Evolutionary conservation across 1,140 invertebrate species (phyloP).

Genomic region (Orussus abietinus): DNA sequence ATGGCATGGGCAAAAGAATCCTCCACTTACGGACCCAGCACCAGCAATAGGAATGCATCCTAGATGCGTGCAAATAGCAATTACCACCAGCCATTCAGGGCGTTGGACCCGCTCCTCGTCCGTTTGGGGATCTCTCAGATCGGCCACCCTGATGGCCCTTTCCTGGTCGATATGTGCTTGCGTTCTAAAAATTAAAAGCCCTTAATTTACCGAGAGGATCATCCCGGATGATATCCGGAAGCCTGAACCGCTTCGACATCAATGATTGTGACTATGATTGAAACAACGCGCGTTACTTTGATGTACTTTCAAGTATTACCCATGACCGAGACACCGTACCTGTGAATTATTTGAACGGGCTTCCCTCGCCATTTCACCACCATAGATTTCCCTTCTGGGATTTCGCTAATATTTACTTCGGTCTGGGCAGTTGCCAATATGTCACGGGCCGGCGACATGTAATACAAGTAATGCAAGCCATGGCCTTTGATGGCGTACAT

Average conservation of each 20-base stretch:
- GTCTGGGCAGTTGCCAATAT: constrained; percentile 29
- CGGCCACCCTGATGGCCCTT: constrained; percentile 57
- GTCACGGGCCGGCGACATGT: constrained; percentile 27
- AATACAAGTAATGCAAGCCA: constrained; percentile 26
- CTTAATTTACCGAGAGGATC: too few species aligned
- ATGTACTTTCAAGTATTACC: background rate
- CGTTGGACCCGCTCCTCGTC: constrained; percentile 57
- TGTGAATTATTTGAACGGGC: constrained; percentile 37
- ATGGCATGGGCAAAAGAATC: constrained; percentile 85
- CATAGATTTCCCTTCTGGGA: constrained; percentile 28
- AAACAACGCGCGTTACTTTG: background rate
- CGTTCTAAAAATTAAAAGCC: constrained; percentile 21
- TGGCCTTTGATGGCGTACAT: constrained; percentile 30
- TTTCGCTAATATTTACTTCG: constrained; percentile 28
- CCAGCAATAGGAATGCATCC: constrained; percentile 82
- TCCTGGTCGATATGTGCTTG: constrained; percentile 64
- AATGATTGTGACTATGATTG: background rate
- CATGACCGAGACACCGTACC: constrained; percentile 20
- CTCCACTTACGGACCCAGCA: constrained; percentile 72
- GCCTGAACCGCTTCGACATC: too few species aligned
- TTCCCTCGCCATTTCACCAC: constrained; percentile 35
- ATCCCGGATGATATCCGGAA: background rate
- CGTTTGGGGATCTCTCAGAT: constrained; percentile 71
- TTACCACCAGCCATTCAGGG: constrained; percentile 76
- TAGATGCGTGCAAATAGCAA: constrained; percentile 88